Percentiles rank a stretch among this genome's conserved stretches.
These are phyloP conservation scores for Harpagoxenus sublaevis DNA, from an alignment of 2,888 invertebrate species.

Conservation along the genomic window DNA sequence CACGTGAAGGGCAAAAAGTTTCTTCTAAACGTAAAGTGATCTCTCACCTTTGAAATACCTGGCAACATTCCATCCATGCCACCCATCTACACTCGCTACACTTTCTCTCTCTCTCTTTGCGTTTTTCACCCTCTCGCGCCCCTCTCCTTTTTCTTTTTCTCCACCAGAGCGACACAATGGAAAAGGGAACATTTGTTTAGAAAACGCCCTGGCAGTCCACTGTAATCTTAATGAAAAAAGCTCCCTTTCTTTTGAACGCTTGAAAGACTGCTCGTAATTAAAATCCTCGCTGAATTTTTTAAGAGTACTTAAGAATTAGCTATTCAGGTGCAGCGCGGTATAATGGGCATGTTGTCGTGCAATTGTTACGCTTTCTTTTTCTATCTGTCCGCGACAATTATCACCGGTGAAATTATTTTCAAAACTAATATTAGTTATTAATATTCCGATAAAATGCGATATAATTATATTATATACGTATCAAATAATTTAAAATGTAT, in stretches of 20 bases:
- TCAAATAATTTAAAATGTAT: neutral
- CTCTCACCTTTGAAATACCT: conserved; percentile 73
- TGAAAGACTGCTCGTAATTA: conserved; percentile 60
- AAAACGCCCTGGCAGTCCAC: conserved; percentile 56
- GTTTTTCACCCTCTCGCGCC: conserved; percentile 59
- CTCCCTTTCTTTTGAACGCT: conserved; percentile 42
- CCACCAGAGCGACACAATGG: conserved; percentile 54
- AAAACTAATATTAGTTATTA: conserved; percentile 8
- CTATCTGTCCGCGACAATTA: neutral
- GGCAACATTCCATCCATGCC: conserved; percentile 62
- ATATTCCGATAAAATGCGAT: neutral
- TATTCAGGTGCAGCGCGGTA: conserved; percentile 2
- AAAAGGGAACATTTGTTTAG: conserved; percentile 71
- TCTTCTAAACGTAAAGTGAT: conserved; percentile 71
- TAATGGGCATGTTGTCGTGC: conserved; percentile 23
- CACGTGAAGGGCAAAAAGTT: conserved; percentile 68
- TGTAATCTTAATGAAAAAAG: conserved; percentile 69
- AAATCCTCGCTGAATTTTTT: conserved; percentile 58
- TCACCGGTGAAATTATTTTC: neutral
- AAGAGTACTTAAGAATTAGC: conserved; percentile 51
- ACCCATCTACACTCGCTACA: conserved; percentile 45
- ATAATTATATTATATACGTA: neutral
- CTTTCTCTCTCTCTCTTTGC: conserved; percentile 21
- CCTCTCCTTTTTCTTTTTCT: conserved; percentile 44
- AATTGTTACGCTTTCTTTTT: conserved; percentile 9